Base-by-base conservation (phyloP, 2,113 vertebrate genomes). In the Oxyura jamaicensis region DNA sequence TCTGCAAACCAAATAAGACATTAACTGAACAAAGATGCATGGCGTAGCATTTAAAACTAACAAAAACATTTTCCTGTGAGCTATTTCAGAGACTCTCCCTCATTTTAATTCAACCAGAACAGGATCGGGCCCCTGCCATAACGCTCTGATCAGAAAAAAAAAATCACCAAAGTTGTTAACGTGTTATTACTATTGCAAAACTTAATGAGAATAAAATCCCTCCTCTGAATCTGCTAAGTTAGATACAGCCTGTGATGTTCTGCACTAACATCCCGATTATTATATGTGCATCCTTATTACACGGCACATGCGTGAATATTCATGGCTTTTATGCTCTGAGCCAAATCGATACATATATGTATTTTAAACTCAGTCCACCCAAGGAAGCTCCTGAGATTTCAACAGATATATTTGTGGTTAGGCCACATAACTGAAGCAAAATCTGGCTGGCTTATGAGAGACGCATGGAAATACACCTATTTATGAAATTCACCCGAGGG, bases 111-210 rank as follows among this genome's bases (percentile, higher is more conserved):
- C 87, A 92, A 23, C 13, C 20, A 86, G 28, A 95, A 36, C 39
- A 82, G 89, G 86, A 95, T 60, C 58, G 22, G 35, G 73, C 58
- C 53, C 69, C 44, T 75, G 82, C 91, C 71, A 72, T 41, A 91
- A 88, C 68, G 28, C 69, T 41, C 41, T 52, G 68, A 90, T 71
- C 69, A 87, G 84, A 91, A 79, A 50, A 50, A 39, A 39, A 50
- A 73, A 82, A 81, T 80, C 39, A 86, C 73, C 26, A 0, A 69
- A 91, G 84, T 69, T 92, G 69, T 88, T 92, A 91, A 75, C 44
- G 62, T 8, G 22, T 88, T 85, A 89, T 55, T 91, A 68, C 36
- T 90, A 71, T 25, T 86, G 56, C 68, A 81, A 96, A 96, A 93
- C 60, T 71, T 48, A 35, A 31, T 31, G 58, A 77, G 82, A 86